Percentiles rank a stretch among this genome's conserved stretches.
These are phyloP conservation scores for Torymus auratus DNA, from an alignment of 2,888 invertebrate genomes.

Conservation along the genomic window DNA sequence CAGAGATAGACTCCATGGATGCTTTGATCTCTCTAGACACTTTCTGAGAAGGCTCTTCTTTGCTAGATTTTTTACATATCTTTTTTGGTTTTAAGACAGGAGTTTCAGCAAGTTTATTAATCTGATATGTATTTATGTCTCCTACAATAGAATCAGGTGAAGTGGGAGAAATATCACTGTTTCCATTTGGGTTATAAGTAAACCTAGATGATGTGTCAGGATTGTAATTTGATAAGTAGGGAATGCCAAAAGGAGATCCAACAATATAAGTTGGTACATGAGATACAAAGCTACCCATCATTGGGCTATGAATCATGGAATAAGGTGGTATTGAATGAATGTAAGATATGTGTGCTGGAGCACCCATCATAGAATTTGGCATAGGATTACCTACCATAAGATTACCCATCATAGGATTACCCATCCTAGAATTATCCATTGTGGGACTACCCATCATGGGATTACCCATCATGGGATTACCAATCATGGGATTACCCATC, in stretches of 20 bases:
- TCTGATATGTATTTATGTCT: no score
- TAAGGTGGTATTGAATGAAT: constrained; percentile 22
- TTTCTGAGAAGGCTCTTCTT: constrained; percentile 26
- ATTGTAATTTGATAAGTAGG: constrained; percentile 25
- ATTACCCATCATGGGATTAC: no score
- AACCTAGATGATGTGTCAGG: not conserved
- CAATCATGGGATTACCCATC: no score
- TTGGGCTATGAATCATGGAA: constrained; percentile 30
- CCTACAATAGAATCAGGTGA: no score
- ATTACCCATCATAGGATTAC: constrained; percentile 28
- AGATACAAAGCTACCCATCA: constrained; percentile 17
- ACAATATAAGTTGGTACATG: constrained; percentile 36
- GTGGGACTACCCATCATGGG: constrained; percentile 6
- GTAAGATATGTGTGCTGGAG: constrained; percentile 25
- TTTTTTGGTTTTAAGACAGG: constrained; percentile 28
- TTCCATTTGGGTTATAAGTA: not conserved
- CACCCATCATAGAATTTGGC: no score
- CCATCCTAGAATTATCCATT: constrained; percentile 19
- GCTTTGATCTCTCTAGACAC: constrained; percentile 29
- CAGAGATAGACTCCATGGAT: not conserved
- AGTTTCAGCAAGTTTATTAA: not conserved
- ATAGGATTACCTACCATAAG: constrained; percentile 20
- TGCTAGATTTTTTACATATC: constrained; percentile 46
- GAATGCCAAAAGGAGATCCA: constrained; percentile 30
- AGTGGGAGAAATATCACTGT: no score